Percentiles rank a stretch among this genome's conserved stretches.
These are phyloP conservation scores for Leptothorax acervorum DNA, from an alignment of 2,888 invertebrate species.

Conservation along the genomic window DNA sequence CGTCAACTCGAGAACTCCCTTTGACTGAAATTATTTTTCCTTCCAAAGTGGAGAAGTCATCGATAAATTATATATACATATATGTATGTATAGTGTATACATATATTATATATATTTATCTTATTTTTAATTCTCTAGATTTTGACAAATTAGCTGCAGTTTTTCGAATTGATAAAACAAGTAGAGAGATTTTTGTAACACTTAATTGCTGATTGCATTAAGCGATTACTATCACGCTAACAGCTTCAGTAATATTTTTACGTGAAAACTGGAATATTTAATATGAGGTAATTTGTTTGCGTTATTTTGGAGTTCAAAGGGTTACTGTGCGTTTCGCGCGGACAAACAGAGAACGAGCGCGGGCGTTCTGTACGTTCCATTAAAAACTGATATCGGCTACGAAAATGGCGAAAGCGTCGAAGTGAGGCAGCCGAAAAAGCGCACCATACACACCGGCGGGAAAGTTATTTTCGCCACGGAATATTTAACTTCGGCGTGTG, in stretches of 20 bases:
- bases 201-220: not conserved
- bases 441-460: not conserved
- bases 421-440: constrained; percentile 18
- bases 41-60: not conserved
- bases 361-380: constrained; percentile 7
- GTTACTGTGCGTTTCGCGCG: not conserved
- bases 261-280: not conserved
- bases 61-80: not conserved
- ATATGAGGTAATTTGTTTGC: constrained; percentile 16
- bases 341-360: not conserved
- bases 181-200: not conserved
- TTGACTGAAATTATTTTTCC: not conserved
- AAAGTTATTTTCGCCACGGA: constrained; percentile 38
- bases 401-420: constrained; percentile 20
- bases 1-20: no score
- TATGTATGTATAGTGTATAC: not conserved
- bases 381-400: constrained; percentile 44
- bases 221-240: not conserved
- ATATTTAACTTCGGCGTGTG: constrained; percentile 44
- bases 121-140: not conserved
- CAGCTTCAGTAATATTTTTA: not conserved
- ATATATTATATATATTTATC: not conserved
- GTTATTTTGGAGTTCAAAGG: constrained; percentile 20
- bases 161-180: not conserved
- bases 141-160: not conserved